phyloP scores from a whole-genome alignment of 2,888 invertebrate genomes.

The Buathra laborator region DNA sequence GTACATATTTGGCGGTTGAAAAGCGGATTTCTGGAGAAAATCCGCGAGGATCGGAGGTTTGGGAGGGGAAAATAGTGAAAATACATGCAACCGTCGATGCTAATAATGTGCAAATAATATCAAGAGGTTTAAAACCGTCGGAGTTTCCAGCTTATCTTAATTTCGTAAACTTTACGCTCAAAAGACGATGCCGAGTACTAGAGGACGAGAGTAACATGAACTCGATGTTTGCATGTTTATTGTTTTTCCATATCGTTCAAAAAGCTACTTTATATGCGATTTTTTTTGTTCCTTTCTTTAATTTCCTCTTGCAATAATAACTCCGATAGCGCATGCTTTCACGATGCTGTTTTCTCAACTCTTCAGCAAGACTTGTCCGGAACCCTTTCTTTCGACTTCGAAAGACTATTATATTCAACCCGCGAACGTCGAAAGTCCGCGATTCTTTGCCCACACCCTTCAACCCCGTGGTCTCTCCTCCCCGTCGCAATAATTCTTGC shows the following conservation, averaged over 20 bases:
- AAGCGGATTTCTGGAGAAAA: not conserved
- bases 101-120: not conserved
- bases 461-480: not conserved
- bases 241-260: not conserved
- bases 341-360: not conserved
- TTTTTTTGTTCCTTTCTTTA: not conserved
- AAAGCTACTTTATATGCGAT: not conserved
- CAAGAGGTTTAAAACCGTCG: not conserved
- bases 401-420: not conserved
- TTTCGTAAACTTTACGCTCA: not conserved
- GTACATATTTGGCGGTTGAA: not conserved
- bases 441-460: no score
- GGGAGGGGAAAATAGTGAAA: not conserved
- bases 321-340: not conserved
- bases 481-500: slow-evolving; percentile 8
- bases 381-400: not conserved
- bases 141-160: no score
- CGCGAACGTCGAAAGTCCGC: no score
- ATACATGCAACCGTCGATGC: not conserved
- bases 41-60: not conserved
- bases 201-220: not conserved
- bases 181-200: not conserved
- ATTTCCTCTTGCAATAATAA: not conserved
- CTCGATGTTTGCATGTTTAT: not conserved
- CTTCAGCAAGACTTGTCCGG: not conserved